These are phyloP conservation scores for Sminthurinus signatus DNA, from an alignment of 1,140 invertebrate species.

Conservation along the genomic window DNA sequence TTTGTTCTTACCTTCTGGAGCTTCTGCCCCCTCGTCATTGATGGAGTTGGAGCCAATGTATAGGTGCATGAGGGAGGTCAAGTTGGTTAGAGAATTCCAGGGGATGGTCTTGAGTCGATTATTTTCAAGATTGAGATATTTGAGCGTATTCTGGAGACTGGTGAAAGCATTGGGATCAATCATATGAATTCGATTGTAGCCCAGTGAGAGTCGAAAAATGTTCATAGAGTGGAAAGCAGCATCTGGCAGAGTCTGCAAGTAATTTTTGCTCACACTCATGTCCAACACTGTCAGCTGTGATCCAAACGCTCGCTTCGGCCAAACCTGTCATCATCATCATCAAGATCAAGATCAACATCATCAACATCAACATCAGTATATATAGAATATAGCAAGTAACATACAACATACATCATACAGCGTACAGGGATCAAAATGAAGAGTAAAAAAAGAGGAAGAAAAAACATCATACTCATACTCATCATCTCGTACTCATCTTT, in stretches of 20 bases:
- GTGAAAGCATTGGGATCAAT: constrained; percentile 33
- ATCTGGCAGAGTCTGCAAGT: constrained; percentile 33
- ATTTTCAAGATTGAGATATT: constrained; percentile 41
- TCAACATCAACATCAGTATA: too few relatives aligned
- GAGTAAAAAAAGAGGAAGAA: too few relatives aligned
- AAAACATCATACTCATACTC: background rate
- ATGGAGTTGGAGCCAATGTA: constrained; percentile 38
- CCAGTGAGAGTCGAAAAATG: constrained; percentile 38
- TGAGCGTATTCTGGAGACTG: constrained; percentile 27
- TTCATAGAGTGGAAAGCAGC: constrained; percentile 39
- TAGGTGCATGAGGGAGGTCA: constrained; percentile 40
- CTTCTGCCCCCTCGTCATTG: constrained; percentile 29
- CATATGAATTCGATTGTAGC: constrained; percentile 32
- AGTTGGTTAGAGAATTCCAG: constrained; percentile 29
- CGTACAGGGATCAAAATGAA: too few relatives aligned
- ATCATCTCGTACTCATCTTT: background rate
- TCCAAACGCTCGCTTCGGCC: constrained; percentile 33
- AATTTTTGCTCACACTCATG: constrained; percentile 40
- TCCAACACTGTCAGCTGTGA: constrained; percentile 39
- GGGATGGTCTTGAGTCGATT: constrained; percentile 32
- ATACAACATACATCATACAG: too few relatives aligned
- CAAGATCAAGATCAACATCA: background rate
- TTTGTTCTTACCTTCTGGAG: constrained; percentile 35
- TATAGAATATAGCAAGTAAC: too few relatives aligned
- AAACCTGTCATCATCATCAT: constrained; percentile 25